Evolutionary conservation across 2,113 vertebrate species (phyloP), one percentile per base, ranked within the genome.

Genomic region (Osmerus mordax): DNA sequence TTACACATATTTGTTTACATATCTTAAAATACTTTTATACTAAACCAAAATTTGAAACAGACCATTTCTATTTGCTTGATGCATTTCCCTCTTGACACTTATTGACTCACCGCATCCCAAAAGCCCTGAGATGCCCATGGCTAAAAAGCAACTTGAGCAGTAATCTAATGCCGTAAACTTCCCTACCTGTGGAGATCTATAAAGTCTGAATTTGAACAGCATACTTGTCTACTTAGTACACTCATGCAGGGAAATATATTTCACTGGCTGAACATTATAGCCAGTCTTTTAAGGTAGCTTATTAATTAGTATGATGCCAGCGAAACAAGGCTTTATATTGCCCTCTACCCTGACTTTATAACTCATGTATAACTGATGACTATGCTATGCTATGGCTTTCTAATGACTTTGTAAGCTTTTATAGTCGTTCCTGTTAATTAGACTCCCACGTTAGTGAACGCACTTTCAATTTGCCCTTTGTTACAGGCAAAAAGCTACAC

Each of bases 401-500:
- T 81, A 78, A 73, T 83, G 74, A 83, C 41, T 7, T 64, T 65
- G 64, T 15, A 65, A 29, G 53, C 72, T 84, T 9, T 60, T 75
- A 73, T 83, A 87, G 81, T 87, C 86, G 78, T 84, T 87, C 72
- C 81, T 82, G 82, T 70, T 83, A 87, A 87, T 88, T 85, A 76
- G 64, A 63, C 78, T 74, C 81, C 74, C 64, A 69, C 82, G 88
- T 90, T 87, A 89, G 78, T 87, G 73, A 81, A 75, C 80, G 88
- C 36, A 86, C 79, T 87, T 85, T 65, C 71, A 78, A 84, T 87
- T 85, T 84, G 78, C 76, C 68, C 2, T 12, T 71, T 73, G 76
- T 84, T 79, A 86, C 77, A 28, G 67, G 72, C 13, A 28, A 82
- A 76, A 76, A 65, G 63, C 28, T 65, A n/a, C 18, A 78, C 69